phyloP scores from a whole-genome alignment of 2,113 vertebrate genomes.

The Chrysemys picta region DNA sequence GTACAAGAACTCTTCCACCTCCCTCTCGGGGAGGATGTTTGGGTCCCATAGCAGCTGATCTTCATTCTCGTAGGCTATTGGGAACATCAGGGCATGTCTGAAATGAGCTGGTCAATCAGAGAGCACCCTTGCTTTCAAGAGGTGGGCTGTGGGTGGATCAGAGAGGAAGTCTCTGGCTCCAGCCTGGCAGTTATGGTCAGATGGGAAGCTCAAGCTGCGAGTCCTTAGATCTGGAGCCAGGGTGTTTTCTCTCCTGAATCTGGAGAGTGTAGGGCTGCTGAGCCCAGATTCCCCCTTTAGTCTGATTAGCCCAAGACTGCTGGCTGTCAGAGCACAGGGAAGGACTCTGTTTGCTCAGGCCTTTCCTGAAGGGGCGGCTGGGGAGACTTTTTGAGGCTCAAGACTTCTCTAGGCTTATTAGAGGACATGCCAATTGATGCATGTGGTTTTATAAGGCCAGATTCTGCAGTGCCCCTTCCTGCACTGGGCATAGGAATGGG shows the following conservation, averaged over 20 bases:
- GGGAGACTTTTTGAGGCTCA: neutral
- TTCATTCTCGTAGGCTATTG: slow-evolving; percentile 86
- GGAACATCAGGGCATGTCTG: neutral
- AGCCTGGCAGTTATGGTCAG: neutral
- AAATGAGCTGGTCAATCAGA: slow-evolving; percentile 36
- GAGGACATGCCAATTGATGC: neutral
- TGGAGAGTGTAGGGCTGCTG: neutral
- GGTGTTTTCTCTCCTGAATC: neutral
- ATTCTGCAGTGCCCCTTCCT: neutral
- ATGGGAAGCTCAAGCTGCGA: neutral
- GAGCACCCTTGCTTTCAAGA: slow-evolving; percentile 24
- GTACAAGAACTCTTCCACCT: slow-evolving; percentile 91
- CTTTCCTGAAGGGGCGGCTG: neutral
- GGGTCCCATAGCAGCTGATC: slow-evolving; percentile 96
- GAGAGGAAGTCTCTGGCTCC: neutral
- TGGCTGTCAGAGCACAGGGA: neutral
- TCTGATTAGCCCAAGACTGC: neutral
- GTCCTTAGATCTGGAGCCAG: neutral
- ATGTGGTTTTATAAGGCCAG: neutral
- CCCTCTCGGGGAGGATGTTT: slow-evolving; percentile 82
- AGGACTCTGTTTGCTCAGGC: neutral
- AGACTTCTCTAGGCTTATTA: neutral
- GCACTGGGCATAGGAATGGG: neutral
- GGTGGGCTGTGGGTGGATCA: neutral
- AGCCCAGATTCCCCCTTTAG: neutral